Evolutionary conservation across 2,797 vertebrate species (phyloP), one percentile per base, ranked within the genome.

Genomic region (Capromys pilorides): DNA sequence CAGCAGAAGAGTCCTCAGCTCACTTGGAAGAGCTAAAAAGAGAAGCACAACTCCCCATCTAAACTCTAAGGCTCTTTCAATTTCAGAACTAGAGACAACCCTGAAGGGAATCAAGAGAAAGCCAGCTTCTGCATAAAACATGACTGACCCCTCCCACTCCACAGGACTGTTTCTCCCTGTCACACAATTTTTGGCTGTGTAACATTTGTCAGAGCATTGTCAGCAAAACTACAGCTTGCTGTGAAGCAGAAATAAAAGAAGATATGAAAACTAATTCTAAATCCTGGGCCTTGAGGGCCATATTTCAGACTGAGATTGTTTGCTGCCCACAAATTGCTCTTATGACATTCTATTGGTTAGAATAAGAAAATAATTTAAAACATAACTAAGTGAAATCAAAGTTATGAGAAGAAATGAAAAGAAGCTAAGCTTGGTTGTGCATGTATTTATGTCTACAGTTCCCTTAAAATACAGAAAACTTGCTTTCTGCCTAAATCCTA

Each of bases 31-130:
- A 96, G 24, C 73, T 73, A 10, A 86, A 88, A 57, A 73, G 67
- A 69, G 69, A 54, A 94, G 57, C 28, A 33, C 75, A 85, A 61
- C 88, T 94, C 89, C 91, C 73, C 59, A 87, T 90, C 45, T 88
- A 24, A 93, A 67, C 77, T 85, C 89, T 19, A 18, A 86, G 64
- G 36, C 54, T 89, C 71, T 77, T 92, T 79, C 69, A 88, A 83
- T 45, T 84, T 95, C 91, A 64, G 10, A 33, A 83, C 88, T 86
- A 73, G 45, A 93, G 24, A 69, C 21, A 94, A 31, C 69, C 41
- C 67, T 79, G 85, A 86, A 85, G 95, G 90, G 33, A 94, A 92
- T 93, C 80, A 41, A 39, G 73, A 96, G 77, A 83, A 80, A 92
- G 81, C 26, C 28, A 45, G 5, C 1, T 33, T 94, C 66, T 91